Evolutionary conservation across 2,888 invertebrate genomes (phyloP).

Genomic region (Sepiola atlantica): DNA sequence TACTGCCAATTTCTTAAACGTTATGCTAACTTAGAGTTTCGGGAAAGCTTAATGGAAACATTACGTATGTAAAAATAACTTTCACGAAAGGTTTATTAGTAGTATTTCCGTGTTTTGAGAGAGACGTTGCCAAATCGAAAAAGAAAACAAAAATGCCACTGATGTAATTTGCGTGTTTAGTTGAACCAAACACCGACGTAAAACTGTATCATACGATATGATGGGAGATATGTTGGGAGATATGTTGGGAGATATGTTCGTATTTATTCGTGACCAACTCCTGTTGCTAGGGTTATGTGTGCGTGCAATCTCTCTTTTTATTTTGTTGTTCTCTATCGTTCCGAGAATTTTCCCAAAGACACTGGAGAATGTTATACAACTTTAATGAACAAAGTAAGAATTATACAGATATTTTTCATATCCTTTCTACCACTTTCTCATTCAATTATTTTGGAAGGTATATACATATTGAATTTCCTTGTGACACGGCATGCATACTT

Average conservation of each 20-base stretch:
- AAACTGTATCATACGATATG: not conserved
- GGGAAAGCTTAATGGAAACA: not conserved
- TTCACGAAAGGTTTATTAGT: not conserved
- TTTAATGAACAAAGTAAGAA: too few species aligned
- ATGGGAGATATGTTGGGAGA: not conserved
- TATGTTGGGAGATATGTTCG: not conserved
- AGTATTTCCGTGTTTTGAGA: not conserved
- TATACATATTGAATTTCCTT: too few species aligned
- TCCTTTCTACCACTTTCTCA: too few species aligned
- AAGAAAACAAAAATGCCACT: not conserved
- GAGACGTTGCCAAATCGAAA: not conserved
- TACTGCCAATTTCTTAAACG: not conserved
- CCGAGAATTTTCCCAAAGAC: not conserved
- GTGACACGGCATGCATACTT: too few species aligned
- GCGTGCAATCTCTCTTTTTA: not conserved
- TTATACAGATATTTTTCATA: too few species aligned
- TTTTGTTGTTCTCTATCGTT: not conserved
- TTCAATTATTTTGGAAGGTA: too few species aligned
- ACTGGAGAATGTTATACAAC: not conserved
- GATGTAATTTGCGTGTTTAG: not conserved
- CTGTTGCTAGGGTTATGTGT: not conserved
- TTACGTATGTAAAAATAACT: not conserved
- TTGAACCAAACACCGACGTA: not conserved
- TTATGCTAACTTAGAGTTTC: not conserved
- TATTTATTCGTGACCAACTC: not conserved